Evolutionary conservation across 2,888 invertebrate species (phyloP).

Genomic region (Idaea dimidiata): DNA sequence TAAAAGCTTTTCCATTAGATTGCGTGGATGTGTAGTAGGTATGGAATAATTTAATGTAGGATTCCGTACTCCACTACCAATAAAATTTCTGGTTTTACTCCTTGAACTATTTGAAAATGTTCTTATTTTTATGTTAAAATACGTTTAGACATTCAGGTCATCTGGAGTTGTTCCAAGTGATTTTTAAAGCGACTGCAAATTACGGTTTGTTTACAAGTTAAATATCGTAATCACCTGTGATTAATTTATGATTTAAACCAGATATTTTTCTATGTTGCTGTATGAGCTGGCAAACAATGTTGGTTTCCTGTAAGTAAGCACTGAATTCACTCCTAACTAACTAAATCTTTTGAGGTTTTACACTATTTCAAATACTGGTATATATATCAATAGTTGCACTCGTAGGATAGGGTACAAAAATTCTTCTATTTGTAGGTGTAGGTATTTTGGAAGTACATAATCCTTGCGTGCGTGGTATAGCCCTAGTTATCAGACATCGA

Average conservation of each 20-base stretch:
- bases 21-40: background rate
- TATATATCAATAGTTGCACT: no score
- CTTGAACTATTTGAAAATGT: constrained; percentile 48
- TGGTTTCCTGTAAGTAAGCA: no score
- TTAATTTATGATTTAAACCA: constrained; percentile 6
- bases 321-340: no score
- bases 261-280: background rate
- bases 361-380: no score
- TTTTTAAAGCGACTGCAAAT: constrained; percentile 47
- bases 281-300: background rate
- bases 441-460: no score
- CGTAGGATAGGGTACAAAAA: no score
- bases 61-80: constrained; percentile 15
- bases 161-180: constrained; percentile 70
- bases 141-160: constrained; percentile 65
- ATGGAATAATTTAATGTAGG: background rate
- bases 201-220: constrained; percentile 43
- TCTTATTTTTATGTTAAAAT: constrained; percentile 45
- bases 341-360: no score
- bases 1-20: constrained; percentile 1
- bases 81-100: constrained; percentile 32
- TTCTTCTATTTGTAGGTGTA: no score
- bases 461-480: no score
- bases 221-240: constrained; percentile 11
- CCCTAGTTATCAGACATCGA: no score